Evolutionary conservation across 2,888 invertebrate genomes (phyloP).

Genomic region (Stomorhina lunata): DNA sequence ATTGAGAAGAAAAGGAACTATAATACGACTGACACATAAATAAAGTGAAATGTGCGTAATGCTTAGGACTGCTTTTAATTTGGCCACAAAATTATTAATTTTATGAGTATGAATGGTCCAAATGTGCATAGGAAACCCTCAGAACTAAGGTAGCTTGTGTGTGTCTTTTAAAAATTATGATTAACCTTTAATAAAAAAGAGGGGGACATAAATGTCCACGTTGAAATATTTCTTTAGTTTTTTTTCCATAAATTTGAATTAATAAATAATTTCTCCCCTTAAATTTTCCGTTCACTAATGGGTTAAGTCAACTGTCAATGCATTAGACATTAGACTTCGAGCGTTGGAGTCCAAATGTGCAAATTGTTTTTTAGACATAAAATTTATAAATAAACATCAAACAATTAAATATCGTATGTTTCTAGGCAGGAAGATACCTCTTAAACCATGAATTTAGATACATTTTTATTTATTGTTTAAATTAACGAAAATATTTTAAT

Average conservation of each 20-base stretch:
- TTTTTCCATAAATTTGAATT: too few species aligned
- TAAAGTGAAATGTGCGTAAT: background rate
- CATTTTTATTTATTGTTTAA: too few species aligned
- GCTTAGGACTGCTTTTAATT: background rate
- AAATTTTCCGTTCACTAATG: too few species aligned
- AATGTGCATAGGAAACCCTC: background rate
- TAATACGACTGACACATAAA: background rate
- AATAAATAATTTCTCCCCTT: too few species aligned
- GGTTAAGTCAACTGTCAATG: background rate
- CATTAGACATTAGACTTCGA: conserved; percentile 14
- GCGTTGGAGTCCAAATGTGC: conserved; percentile 1
- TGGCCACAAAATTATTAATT: conserved; percentile 1
- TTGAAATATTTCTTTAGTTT: too few species aligned
- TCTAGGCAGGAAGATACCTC: too few species aligned
- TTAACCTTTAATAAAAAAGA: too few species aligned
- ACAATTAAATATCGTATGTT: background rate
- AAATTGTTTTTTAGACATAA: background rate
- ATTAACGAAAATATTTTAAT: too few species aligned
- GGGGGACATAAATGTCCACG: too few species aligned
- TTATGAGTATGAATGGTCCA: background rate
- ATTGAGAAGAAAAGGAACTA: background rate
- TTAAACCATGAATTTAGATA: too few species aligned
- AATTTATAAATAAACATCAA: background rate
- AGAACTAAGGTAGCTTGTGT: background rate
- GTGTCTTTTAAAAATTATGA: too few species aligned